Conservation (phyloP, 2,113 vertebrate genomes). For the Heterotis niloticus region DNA sequence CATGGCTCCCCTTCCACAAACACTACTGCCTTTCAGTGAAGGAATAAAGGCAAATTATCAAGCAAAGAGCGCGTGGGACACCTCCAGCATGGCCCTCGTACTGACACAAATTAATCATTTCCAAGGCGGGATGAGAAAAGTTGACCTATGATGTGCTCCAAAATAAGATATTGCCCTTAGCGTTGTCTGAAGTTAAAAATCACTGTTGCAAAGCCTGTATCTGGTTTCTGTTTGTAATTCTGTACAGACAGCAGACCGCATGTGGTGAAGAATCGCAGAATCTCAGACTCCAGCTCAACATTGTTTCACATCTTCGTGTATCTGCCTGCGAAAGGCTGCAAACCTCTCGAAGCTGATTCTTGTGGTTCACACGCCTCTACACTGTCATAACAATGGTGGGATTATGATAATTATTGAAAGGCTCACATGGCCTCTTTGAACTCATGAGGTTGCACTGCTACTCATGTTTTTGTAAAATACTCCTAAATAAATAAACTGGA, state of each 20-base stretch:
- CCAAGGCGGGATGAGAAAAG: background rate
- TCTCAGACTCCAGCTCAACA: too few species aligned
- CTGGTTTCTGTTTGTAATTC: background rate
- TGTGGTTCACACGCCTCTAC: conserved; percentile 9
- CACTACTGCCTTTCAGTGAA: conserved; percentile 54
- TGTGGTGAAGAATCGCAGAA: background rate
- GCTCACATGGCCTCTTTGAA: background rate
- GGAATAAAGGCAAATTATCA: conserved; percentile 37
- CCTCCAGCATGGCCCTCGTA: conserved; percentile 6
- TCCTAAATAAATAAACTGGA: background rate
- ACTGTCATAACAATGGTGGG: background rate
- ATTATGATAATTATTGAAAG: background rate
- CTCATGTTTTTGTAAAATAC: background rate
- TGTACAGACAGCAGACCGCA: background rate
- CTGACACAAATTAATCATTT: conserved; percentile 17
- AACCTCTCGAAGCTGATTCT: background rate
- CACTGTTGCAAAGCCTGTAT: background rate
- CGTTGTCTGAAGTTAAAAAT: background rate
- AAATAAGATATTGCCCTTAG: background rate
- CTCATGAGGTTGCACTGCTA: background rate
- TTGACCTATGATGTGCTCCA: background rate
- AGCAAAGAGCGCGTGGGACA: conserved; percentile 33
- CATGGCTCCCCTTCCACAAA: conserved; percentile 48
- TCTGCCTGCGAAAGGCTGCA: background rate
- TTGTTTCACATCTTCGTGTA: background rate